Evolutionary conservation across 1,140 invertebrate genomes (phyloP), one percentile per base, ranked within the genome.

Genomic region (Mizuhopecten yessoensis): DNA sequence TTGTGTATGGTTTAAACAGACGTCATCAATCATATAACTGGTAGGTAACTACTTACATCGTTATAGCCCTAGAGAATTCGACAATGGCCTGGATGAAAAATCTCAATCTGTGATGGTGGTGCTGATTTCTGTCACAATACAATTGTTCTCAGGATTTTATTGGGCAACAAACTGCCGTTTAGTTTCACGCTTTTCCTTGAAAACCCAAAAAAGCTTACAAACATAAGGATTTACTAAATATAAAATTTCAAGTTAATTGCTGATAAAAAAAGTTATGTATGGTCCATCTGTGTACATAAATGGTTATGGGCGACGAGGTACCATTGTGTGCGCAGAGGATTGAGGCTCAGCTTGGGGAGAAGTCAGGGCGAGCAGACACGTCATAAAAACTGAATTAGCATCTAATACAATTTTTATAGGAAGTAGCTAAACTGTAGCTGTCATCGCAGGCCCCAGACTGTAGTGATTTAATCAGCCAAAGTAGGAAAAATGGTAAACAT

Each of bases 371-470:
- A 45, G 57, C n/a, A 75, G 57, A 29, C n/a, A 17, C 5, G 57
- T 75, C 57, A 75, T 75, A 75, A 75, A 75, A 7, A 75, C 57
- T 75, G 57, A 75, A 75, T 75, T 13, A 75, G n/a, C 57, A n/a
- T 75, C 57, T 75, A 29, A 75, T 75, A 29, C 57, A 75, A 17
- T n/a, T 75, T 45, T 75, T 75, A 75, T 75, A 3, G n/a, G n/a
- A 75, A 75, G 57, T 75, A 7, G 5, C 57, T 75, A 29, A 75
- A 75, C n/a, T 9, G 1, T 75, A 75, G 17, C 45, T 29, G n/a
- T 17, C 57, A 29, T 75, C 5, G 23, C n/a, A 29, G 17, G 1
- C 57, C 57, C 9, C 0, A 75, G 11, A 13, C 57, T 29, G n/a
- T 39, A 13, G n/a, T 29, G n/a, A 29, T n/a, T 9, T 29, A 29